Evolutionary conservation across 1,140 invertebrate genomes (phyloP).

Genomic region (Aricia agestis): DNA sequence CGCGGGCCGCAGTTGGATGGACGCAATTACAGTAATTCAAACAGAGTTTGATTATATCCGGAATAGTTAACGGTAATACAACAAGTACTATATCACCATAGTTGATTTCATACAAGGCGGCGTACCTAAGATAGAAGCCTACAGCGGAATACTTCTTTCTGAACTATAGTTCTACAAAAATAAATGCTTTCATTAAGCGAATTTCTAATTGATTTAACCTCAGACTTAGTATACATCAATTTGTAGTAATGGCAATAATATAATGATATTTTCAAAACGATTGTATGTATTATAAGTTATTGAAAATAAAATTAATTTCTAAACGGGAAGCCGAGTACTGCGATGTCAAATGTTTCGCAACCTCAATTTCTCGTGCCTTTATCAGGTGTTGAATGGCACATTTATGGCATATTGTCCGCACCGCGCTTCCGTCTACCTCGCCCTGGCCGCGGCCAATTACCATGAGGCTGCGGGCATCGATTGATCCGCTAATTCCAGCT

Average conservation of each 20-base stretch:
- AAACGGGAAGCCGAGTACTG: too few relatives aligned
- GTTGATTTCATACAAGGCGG: slow-evolving; percentile 5
- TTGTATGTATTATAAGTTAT: too few relatives aligned
- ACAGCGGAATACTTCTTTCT: neutral
- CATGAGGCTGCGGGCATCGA: neutral
- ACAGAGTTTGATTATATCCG: neutral
- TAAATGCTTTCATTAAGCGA: too few relatives aligned
- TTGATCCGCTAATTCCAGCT: slow-evolving; percentile 6
- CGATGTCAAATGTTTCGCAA: too few relatives aligned
- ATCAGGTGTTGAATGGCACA: neutral
- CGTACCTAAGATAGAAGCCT: neutral
- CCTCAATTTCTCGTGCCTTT: neutral
- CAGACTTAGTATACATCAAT: too few relatives aligned
- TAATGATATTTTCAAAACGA: too few relatives aligned
- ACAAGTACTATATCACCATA: neutral
- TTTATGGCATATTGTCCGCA: neutral
- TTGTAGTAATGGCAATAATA: too few relatives aligned
- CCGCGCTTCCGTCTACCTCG: neutral
- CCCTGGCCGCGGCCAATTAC: neutral
- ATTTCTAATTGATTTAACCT: too few relatives aligned
- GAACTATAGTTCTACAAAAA: too few relatives aligned
- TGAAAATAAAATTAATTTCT: too few relatives aligned
- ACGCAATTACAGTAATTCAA: neutral
- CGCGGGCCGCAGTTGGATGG: neutral
- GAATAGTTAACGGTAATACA: slow-evolving; percentile 9